Evolutionary conservation across 1,140 invertebrate species (phyloP).

Genomic region (Drosophila nasuta): DNA sequence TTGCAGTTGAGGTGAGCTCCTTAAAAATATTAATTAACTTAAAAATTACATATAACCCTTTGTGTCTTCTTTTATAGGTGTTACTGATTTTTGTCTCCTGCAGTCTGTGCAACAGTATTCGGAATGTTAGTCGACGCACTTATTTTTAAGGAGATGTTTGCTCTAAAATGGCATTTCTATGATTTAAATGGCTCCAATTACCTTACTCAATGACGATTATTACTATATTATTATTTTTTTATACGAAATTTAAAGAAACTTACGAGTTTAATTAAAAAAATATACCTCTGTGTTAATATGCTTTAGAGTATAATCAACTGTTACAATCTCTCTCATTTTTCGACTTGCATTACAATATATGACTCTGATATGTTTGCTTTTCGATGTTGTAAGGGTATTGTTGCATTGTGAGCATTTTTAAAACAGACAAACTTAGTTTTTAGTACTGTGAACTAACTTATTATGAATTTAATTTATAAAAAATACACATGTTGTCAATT

Average conservation of each 20-base stretch:
- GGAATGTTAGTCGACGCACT: conserved; percentile 72
- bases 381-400: conserved; percentile 13
- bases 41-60: not conserved
- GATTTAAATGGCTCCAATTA: conserved; percentile 21
- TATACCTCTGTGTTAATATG: conserved; percentile 8
- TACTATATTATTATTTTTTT: conserved; percentile 37
- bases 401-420: conserved; percentile 20
- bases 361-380: conserved; percentile 21
- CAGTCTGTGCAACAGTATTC: conserved; percentile 77
- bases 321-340: not conserved
- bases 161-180: conserved; percentile 31
- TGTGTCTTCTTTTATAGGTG: conserved; percentile 48
- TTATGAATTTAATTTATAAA: conserved; percentile 35
- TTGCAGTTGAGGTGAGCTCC: conserved; percentile 64
- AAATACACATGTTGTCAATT: conserved; percentile 12
- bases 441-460: conserved; percentile 32
- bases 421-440: conserved; percentile 20
- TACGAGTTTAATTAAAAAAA: not conserved
- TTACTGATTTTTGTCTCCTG: conserved; percentile 66
- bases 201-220: conserved; percentile 26
- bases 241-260: conserved; percentile 6
- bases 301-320: not conserved
- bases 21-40: not conserved
- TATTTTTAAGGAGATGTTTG: conserved; percentile 45
- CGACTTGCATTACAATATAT: not conserved